phyloP scores from a whole-genome alignment of 2,797 vertebrate species.

The Erethizon dorsatum region DNA sequence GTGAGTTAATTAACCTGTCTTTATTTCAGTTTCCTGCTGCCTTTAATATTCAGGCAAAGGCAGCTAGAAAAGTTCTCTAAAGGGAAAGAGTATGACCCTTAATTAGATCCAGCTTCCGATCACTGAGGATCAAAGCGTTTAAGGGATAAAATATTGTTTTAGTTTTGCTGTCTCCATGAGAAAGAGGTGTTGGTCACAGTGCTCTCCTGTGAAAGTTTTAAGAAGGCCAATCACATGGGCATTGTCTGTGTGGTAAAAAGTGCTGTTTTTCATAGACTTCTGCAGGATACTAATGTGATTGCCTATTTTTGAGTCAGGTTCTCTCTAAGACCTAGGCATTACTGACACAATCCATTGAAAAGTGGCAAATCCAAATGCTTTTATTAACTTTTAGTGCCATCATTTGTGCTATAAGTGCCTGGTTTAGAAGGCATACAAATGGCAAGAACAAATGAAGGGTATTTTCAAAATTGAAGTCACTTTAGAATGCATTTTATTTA shows the following conservation, averaged over 20 bases:
- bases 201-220: not conserved
- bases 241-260: not conserved
- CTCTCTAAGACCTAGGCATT: not conserved
- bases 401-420: not conserved
- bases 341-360: not conserved
- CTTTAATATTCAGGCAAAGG: not conserved
- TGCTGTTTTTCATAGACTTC: not conserved
- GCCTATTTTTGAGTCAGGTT: not conserved
- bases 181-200: not conserved
- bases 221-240: not conserved
- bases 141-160: not conserved
- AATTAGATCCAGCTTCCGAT: not conserved
- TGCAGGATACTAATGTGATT: not conserved
- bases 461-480: conserved; percentile 37
- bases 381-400: not conserved
- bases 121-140: not conserved
- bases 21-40: not conserved
- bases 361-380: not conserved
- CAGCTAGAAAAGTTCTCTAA: not conserved
- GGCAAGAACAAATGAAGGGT: not conserved
- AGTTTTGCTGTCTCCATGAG: not conserved
- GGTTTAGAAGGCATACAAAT: not conserved
- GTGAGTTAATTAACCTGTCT: not conserved
- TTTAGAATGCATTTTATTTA: conserved; percentile 13
- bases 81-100: not conserved